These are phyloP conservation scores for Empis livida DNA, from an alignment of 2,888 invertebrate genomes.

Conservation along the genomic window DNA sequence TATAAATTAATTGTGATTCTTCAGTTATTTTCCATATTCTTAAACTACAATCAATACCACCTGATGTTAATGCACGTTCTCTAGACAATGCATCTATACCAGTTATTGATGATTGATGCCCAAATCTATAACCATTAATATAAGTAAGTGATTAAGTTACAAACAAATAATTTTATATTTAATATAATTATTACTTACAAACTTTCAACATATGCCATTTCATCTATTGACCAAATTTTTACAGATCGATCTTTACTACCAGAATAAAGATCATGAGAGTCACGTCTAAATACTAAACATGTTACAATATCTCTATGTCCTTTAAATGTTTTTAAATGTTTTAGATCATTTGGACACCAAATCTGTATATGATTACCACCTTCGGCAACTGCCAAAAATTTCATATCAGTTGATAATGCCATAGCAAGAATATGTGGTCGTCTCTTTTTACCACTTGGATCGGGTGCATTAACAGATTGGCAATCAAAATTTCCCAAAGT, in stretches of 20 bases:
- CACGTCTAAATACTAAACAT: conserved; percentile 71
- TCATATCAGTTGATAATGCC: conserved; percentile 64
- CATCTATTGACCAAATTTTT: conserved; percentile 92
- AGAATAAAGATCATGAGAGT: conserved; percentile 74
- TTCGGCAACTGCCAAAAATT: conserved; percentile 68
- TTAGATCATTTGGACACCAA: conserved; percentile 68
- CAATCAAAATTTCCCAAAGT: conserved; percentile 43
- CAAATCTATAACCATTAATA: conserved; percentile 40
- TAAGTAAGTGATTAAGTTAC: conserved; percentile 1
- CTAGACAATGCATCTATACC: conserved; percentile 76
- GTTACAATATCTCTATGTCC: conserved; percentile 63
- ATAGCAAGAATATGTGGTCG: conserved; percentile 45
- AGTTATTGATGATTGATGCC: conserved; percentile 79
- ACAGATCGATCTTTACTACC: conserved; percentile 66
- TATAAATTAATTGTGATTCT: conserved; percentile 91
- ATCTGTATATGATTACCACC: conserved; percentile 58
- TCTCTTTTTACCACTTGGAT: conserved; percentile 20
- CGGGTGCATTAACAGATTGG: conserved; percentile 32
- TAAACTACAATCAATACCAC: conserved; percentile 75
- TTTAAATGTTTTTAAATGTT: conserved; percentile 64
- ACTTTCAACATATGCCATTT: conserved; percentile 92
- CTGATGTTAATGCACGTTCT: conserved; percentile 79
- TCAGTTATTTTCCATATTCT: conserved; percentile 95
- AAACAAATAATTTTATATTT: conserved; percentile 6
- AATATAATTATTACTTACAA: conserved; percentile 40